A percentile compares a stretch with the other conserved stretches of the same genome.
These are phyloP conservation scores for Oncorhynchus tshawytscha DNA, from an alignment of 2,113 vertebrate genomes.

Conservation along the genomic window DNA sequence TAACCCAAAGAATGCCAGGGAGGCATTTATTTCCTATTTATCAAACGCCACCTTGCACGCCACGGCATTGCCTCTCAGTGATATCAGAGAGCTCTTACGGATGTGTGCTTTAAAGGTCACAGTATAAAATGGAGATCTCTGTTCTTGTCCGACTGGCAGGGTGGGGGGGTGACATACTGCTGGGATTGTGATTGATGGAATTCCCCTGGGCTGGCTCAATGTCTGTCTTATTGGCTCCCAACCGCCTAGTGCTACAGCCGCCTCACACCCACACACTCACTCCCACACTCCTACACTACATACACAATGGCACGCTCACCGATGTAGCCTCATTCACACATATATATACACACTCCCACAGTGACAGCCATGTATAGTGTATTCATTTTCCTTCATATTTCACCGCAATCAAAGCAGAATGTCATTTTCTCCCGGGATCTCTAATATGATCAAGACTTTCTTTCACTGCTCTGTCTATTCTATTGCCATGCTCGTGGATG, in stretches of 20 bases:
- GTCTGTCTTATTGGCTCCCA: slow-evolving; percentile 33
- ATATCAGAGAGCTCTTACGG: neutral
- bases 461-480: neutral
- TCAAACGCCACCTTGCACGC: slow-evolving; percentile 1
- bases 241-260: slow-evolving; percentile 37
- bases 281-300: slow-evolving; percentile 10
- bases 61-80: neutral
- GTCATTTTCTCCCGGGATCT: neutral
- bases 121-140: slow-evolving; percentile 39
- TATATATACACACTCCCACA: no score
- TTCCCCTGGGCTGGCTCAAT: slow-evolving; percentile 29
- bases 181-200: slow-evolving; percentile 56
- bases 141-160: slow-evolving; percentile 11
- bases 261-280: slow-evolving; percentile 33
- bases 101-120: slow-evolving; percentile 35
- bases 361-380: neutral
- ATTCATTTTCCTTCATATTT: slow-evolving; percentile 17
- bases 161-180: slow-evolving; percentile 18
- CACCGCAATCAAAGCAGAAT: neutral
- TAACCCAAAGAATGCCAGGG: neutral
- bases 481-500: neutral
- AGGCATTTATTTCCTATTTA: slow-evolving; percentile 5
- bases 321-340: neutral
- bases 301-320: slow-evolving; percentile 4
- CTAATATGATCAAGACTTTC: neutral